Percentiles rank a stretch among this genome's conserved stretches.
These are phyloP conservation scores for Picus viridis DNA, from an alignment of 2,797 vertebrate genomes.

Conservation along the genomic window DNA sequence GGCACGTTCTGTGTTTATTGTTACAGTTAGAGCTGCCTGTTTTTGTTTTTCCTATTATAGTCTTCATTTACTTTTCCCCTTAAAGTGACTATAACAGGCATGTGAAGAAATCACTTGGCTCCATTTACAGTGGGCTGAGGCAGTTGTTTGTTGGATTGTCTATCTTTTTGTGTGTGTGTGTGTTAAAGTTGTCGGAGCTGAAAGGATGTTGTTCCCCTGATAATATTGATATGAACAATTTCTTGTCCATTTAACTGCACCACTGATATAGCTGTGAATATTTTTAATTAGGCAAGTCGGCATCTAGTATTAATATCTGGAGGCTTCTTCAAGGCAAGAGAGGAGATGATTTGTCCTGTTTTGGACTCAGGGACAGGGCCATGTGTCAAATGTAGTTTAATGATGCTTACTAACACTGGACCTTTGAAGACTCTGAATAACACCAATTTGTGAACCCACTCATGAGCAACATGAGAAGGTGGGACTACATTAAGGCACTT, in stretches of 20 bases:
- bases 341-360: background rate
- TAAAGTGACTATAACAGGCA: conserved; percentile 55
- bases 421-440: background rate
- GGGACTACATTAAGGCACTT: background rate
- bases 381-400: background rate
- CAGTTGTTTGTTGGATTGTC: background rate
- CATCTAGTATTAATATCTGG: background rate
- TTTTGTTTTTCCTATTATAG: conserved; percentile 65
- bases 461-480: background rate
- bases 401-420: background rate
- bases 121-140: background rate
- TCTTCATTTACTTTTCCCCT: conserved; percentile 64
- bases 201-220: conserved; percentile 40
- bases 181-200: conserved; percentile 37
- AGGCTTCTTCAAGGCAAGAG: background rate
- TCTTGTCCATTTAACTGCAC: conserved; percentile 40
- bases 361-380: background rate
- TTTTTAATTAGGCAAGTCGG: background rate
- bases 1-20: conserved; percentile 68
- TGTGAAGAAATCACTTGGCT: conserved; percentile 35
- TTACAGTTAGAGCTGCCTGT: conserved; percentile 54
- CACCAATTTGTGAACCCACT: background rate
- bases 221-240: conserved; percentile 23
- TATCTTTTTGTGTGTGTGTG: background rate
- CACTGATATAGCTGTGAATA: conserved; percentile 1